phyloP scores from a whole-genome alignment of 2,888 invertebrate species.

The Macrophya annulata region DNA sequence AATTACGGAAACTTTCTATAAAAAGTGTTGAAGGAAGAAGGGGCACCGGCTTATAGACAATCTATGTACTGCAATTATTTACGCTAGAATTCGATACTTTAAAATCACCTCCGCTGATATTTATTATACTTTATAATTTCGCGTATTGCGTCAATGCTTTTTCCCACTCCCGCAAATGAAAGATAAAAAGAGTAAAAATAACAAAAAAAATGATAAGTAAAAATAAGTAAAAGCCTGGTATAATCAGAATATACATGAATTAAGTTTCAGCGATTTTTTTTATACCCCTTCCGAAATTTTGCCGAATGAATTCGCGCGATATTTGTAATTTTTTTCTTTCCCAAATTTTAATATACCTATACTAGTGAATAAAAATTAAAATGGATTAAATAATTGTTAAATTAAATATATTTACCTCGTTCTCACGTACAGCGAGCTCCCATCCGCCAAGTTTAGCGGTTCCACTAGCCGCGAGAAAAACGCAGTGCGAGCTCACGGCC shows the following conservation, averaged over 20 bases:
- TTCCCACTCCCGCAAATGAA: too few species aligned
- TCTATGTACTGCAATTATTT: conserved; percentile 17
- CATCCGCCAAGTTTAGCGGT: conserved; percentile 74
- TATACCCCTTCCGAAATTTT: too few species aligned
- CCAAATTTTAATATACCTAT: not conserved
- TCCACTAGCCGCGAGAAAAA: conserved; percentile 70
- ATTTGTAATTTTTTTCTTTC: too few species aligned
- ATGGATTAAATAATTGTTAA: too few species aligned
- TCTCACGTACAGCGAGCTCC: conserved; percentile 69
- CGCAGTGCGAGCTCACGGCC: conserved; percentile 73
- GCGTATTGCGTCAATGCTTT: not conserved
- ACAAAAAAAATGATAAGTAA: too few species aligned
- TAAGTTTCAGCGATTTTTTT: too few species aligned
- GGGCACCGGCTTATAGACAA: not conserved
- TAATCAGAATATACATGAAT: too few species aligned
- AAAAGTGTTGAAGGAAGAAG: not conserved
- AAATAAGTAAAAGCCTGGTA: too few species aligned
- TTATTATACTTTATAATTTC: not conserved
- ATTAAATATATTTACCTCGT: conserved; percentile 62
- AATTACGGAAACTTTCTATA: conserved; percentile 13
- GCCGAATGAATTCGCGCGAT: too few species aligned
- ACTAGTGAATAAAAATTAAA: not conserved
- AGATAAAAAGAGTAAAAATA: too few species aligned
- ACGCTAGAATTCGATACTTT: conserved; percentile 29
- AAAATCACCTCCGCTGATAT: not conserved